Conservation (phyloP, 2,888 invertebrate genomes). For the Helobdella robusta region DNA sequence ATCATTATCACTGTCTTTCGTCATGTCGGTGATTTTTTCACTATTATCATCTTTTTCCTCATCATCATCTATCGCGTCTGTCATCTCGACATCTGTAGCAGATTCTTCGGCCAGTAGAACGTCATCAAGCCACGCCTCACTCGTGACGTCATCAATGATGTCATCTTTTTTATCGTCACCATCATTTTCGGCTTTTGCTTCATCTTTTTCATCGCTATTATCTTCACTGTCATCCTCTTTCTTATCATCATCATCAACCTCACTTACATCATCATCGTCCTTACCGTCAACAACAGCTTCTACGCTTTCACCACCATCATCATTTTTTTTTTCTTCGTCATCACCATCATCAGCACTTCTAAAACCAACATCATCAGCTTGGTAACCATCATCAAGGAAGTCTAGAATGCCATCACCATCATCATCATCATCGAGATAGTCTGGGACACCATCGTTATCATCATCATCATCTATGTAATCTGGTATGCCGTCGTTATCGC, state of each 20-base stretch:
- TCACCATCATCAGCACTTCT: constrained; percentile 31
- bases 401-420: constrained; percentile 28
- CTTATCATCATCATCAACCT: neutral
- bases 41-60: constrained; percentile 18
- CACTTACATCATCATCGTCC: constrained; percentile 6
- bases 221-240: constrained; percentile 8
- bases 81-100: neutral
- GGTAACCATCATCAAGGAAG: constrained; percentile 29
- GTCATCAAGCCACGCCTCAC: neutral
- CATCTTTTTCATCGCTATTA: neutral
- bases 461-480: constrained; percentile 34
- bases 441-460: constrained; percentile 24
- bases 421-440: constrained; percentile 19
- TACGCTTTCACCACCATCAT: neutral
- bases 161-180: constrained; percentile 34
- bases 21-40: constrained; percentile 31
- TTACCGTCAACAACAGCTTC: constrained; percentile 28
- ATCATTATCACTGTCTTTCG: constrained; percentile 15
- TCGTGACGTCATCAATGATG: constrained; percentile 22
- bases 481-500: constrained; percentile 14
- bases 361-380: constrained; percentile 33
- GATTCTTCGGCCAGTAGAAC: neutral
- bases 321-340: constrained; percentile 10
- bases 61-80: neutral
- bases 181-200: constrained; percentile 24